Percentiles rank a stretch among this genome's conserved stretches.
These are phyloP conservation scores for Macrocentrus cingulum DNA, from an alignment of 1,140 invertebrate genomes.

Conservation along the genomic window DNA sequence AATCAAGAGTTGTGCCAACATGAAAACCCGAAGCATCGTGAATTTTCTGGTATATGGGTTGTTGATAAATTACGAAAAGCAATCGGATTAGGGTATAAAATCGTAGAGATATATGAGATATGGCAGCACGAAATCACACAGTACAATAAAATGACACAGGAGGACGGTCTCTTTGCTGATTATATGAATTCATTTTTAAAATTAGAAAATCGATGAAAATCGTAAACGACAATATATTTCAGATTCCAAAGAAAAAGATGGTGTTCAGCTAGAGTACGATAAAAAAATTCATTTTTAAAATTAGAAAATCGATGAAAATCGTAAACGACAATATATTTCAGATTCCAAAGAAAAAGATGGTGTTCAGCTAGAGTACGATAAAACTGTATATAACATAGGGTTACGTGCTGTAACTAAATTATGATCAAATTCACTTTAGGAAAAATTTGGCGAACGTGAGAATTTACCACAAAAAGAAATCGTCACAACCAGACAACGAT, in stretches of 20 bases:
- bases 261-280: conserved; percentile 41
- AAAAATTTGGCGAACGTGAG: conserved; percentile 41
- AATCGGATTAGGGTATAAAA: conserved; percentile 44
- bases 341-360: conserved; percentile 44
- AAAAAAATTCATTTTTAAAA: conserved; percentile 44
- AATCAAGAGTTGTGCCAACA: conserved; percentile 33
- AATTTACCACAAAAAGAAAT: conserved; percentile 38
- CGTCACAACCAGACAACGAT: conserved; percentile 32
- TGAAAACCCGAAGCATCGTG: conserved; percentile 34
- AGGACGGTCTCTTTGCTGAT: conserved; percentile 35
- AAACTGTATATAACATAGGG: conserved; percentile 47
- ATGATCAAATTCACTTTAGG: conserved; percentile 48
- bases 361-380: conserved; percentile 41
- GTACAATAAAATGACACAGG: conserved; percentile 16
- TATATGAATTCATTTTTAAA: conserved; percentile 43
- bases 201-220: too few relatives aligned
- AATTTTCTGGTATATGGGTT: conserved; percentile 48
- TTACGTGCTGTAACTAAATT: conserved; percentile 41
- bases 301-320: too few relatives aligned
- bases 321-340: conserved; percentile 41
- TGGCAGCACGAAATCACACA: conserved; percentile 30
- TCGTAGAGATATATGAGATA: conserved; percentile 33
- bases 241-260: conserved; percentile 43
- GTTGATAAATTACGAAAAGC: conserved; percentile 48
- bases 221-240: conserved; percentile 42